Base-by-base conservation (phyloP, 2,797 vertebrate species). In the Falco berigora region DNA sequence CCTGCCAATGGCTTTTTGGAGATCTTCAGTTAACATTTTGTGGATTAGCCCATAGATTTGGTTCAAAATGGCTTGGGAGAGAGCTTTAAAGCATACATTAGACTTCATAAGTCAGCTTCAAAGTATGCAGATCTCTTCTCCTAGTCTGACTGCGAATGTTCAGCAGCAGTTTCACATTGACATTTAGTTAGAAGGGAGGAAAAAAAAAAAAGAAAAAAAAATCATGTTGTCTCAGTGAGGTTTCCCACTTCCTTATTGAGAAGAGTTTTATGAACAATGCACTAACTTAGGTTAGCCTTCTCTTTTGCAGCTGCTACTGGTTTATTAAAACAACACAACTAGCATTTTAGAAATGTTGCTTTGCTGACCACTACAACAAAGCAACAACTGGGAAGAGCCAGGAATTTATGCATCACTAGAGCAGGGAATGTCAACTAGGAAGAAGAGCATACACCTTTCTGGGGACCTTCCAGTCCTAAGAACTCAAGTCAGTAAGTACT, bases 221-320 rank as follows among this genome's bases (percentile, higher is more conserved):
- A 47, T 21, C n/a, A 56, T 73, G 76, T 81, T 94, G 69, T 78
- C 77, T 95, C 73, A 78, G 88, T 75, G 90, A 96, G 79, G 94
- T 89, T 96, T 96, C 84, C 91, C 91, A 94, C 88, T 94, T 97
- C 96, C 91, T 94, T 83, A 85, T 38, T 49, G 86, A 96, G 68
- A 91, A 30, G 49, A 78, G 47, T 58, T 84, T 67, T 66, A 59
- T 66, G 87, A 91, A 74, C 81, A 82, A 91, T 24, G 64, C 78
- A 92, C 66, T 68, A 67, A 53, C 74, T 82, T 30, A 61, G 69
- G 71, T 30, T 34, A 76, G 55, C 23, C 84, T 44, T 46, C 47
- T 28, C 49, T 28, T 56, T 5, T 88, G 92, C 85, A 90, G 91
- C 82, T 96, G 90, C 91, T 67, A 8, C 67, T 50, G 83, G 10